These are phyloP conservation scores for Panthera tigris DNA, from an alignment of 2,113 vertebrate genomes.

Conservation along the genomic window DNA sequence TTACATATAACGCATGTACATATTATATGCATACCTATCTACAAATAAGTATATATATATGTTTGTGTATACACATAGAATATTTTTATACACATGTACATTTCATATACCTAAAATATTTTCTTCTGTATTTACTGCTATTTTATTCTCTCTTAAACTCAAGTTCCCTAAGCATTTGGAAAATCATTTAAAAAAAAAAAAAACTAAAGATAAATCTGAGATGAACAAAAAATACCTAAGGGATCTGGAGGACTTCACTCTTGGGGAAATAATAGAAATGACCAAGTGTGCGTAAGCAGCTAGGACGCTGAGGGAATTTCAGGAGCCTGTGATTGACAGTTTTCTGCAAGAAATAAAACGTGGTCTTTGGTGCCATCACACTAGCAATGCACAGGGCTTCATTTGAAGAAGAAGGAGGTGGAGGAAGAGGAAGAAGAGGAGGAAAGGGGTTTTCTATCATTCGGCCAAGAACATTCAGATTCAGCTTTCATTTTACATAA, in stretches of 20 bases:
- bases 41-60: neutral
- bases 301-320: neutral
- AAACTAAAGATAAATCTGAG: neutral
- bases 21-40: neutral
- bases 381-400: neutral
- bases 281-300: neutral
- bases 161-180: neutral
- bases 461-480: neutral
- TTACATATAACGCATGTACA: neutral
- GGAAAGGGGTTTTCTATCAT: neutral
- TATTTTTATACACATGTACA: neutral
- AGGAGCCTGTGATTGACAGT: neutral
- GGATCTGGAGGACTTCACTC: neutral
- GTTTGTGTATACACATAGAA: too few species aligned
- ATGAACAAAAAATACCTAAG: neutral
- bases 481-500: neutral
- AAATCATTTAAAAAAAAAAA: neutral
- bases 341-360: neutral
- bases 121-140: neutral
- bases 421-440: neutral
- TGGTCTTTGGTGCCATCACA: neutral
- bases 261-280: neutral
- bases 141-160: neutral
- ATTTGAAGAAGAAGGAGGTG: neutral
- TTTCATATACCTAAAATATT: neutral